Base-by-base conservation (phyloP, 2,888 invertebrate species). In the Seira ritae region DNA sequence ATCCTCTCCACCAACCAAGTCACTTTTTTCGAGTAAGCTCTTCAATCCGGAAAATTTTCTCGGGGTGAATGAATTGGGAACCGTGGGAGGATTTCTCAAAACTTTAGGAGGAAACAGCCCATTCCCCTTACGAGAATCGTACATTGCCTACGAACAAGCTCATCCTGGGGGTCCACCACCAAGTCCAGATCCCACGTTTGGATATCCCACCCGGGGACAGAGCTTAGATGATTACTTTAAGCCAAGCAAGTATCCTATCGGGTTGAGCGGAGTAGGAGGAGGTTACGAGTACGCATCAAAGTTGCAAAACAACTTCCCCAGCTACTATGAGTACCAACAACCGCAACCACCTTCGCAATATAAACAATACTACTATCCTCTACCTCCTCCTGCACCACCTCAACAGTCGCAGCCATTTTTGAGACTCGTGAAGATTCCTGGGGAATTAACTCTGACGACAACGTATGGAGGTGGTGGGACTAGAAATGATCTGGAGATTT, bases 361-460 rank as follows among this genome's bases (percentile, higher is more conserved):
- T n/a, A n/a, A n/a, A n/a, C n/a, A n/a, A n/a, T n/a, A 71, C 19
- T 71, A 71, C 17, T 17, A 62, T 46, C 8, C n/a, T 20, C 60
- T 24, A 10, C 71, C 65, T 4, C 79, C 71, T 20, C 79, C 72
- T 12, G 71, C 71, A 20, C 79, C 71, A 3, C 71, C 46, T 0
- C 79, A 55, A 12, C n/a, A n/a, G n/a, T n/a, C n/a, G n/a, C n/a
- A n/a, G n/a, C 79, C 65, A 15, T 72, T 85, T n/a, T 81, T 86
- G n/a, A 78, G 84, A 72, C 86, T 87, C 42, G 83, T 89, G 10
- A 73, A 80, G 75, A 87, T 89, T 19, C 89, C 87, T 6, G 89
- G 87, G 17, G 73, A 78, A 24, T 80, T 89, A 22, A 76, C 84
- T 66, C 80, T 87, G 10, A 73, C 65, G 2, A 20, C 85, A 3